Conservation (phyloP, 1,140 invertebrate species). For the Camponotus pennsylvanicus region DNA sequence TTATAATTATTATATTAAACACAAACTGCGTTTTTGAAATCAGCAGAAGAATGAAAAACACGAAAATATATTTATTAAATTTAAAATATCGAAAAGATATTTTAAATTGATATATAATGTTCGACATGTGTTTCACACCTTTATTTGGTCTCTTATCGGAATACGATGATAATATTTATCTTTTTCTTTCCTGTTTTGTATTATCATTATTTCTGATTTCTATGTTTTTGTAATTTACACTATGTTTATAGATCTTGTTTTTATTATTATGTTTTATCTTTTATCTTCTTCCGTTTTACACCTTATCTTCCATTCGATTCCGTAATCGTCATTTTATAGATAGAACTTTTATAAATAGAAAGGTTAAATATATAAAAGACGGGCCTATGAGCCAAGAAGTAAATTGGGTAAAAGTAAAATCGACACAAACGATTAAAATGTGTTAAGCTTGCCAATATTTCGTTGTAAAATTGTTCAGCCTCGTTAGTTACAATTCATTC, state of each 20-base stretch:
- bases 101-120: neutral
- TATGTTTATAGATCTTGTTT: neutral
- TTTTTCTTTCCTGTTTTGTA: neutral
- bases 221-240: no score
- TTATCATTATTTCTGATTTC: neutral
- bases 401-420: conserved; percentile 34
- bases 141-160: conserved; percentile 6
- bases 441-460: neutral
- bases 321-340: neutral
- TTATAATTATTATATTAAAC: neutral
- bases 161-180: neutral
- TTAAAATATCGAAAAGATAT: neutral
- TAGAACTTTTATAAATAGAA: conserved; percentile 46
- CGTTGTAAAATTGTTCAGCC: neutral
- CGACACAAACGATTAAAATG: conserved; percentile 23
- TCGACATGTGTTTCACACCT: neutral
- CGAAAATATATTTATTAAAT: neutral
- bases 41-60: neutral
- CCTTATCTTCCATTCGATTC: neutral
- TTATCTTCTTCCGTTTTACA: neutral
- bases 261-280: neutral
- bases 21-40: neutral
- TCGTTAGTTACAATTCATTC: neutral
- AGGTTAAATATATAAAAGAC: conserved; percentile 15
- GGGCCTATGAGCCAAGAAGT: conserved; percentile 41